Evolutionary conservation across 2,888 invertebrate genomes (phyloP).

Genomic region (Eilema sororculum): DNA sequence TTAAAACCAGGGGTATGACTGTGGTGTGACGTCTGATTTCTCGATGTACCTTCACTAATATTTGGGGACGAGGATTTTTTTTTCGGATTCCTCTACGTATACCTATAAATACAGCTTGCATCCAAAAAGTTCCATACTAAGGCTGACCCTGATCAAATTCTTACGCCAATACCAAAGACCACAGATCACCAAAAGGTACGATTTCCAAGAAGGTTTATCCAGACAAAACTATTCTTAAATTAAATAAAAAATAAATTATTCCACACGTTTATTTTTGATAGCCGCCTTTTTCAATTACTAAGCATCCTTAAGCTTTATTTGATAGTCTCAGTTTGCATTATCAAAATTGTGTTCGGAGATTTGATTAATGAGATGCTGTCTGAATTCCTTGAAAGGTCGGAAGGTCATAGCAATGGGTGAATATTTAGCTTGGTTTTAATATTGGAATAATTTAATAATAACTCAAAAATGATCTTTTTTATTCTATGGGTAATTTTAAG

Average conservation of each 20-base stretch:
- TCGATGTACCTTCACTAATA: background rate
- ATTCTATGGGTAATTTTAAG: background rate
- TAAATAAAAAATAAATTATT: constrained; percentile 18
- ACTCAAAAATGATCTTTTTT: background rate
- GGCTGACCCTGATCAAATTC: constrained; percentile 19
- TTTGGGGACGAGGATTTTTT: background rate
- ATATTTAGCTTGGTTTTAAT: constrained; percentile 20
- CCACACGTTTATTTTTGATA: constrained; percentile 51
- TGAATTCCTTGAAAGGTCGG: constrained; percentile 39
- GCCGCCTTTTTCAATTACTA: constrained; percentile 61
- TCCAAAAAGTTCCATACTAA: background rate
- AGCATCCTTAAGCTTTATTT: constrained; percentile 39
- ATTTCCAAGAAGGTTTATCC: constrained; percentile 46
- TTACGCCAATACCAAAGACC: constrained; percentile 19
- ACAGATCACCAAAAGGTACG: constrained; percentile 23
- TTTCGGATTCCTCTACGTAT: background rate
- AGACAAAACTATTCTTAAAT: constrained; percentile 27
- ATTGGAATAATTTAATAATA: background rate
- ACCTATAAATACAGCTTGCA: background rate
- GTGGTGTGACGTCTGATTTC: background rate
- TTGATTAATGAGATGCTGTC: constrained; percentile 56
- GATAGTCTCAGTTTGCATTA: constrained; percentile 44
- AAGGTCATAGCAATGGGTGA: constrained; percentile 41
- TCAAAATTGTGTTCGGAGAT: constrained; percentile 50
- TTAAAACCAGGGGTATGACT: no score